phyloP scores from a whole-genome alignment of 2,113 vertebrate genomes.

The Hypanus sabinus region DNA sequence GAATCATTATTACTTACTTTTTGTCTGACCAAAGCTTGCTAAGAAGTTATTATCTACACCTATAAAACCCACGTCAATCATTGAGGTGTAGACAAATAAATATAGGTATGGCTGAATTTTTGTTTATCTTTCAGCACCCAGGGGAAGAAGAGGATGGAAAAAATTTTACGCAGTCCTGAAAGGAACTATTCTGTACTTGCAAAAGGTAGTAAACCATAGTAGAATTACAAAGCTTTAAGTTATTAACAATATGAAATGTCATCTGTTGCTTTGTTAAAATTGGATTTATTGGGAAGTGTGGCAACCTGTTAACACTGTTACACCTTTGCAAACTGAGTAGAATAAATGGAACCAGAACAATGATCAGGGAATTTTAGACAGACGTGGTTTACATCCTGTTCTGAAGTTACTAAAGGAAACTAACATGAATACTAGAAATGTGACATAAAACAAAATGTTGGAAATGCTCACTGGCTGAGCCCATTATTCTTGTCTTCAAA shows the following conservation, averaged over 20 bases:
- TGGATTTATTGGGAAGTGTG: not conserved
- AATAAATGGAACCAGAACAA: not conserved
- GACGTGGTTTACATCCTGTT: not conserved
- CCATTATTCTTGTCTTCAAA: no score
- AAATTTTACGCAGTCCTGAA: conserved; percentile 96
- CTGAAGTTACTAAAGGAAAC: no score
- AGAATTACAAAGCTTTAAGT: conserved; percentile 39
- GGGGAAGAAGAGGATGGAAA: conserved; percentile 94
- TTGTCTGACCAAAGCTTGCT: no score
- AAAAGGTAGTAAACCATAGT: conserved; percentile 68
- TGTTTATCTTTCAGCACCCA: conserved; percentile 65
- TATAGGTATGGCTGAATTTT: conserved; percentile 13
- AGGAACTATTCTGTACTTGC: conserved; percentile 89
- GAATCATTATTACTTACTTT: not conserved
- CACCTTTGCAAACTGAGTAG: not conserved
- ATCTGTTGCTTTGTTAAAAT: not conserved
- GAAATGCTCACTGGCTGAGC: no score
- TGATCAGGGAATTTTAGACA: not conserved
- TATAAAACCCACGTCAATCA: not conserved
- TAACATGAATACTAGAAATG: no score
- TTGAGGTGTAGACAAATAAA: not conserved
- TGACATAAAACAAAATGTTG: no score
- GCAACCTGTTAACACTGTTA: not conserved
- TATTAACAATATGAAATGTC: not conserved
- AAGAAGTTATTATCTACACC: no score